A percentile compares a stretch with the other conserved stretches of the same genome.
Evolutionary conservation across 2,113 vertebrate genomes (phyloP).

Genomic region (Alexandromys fortis): DNA sequence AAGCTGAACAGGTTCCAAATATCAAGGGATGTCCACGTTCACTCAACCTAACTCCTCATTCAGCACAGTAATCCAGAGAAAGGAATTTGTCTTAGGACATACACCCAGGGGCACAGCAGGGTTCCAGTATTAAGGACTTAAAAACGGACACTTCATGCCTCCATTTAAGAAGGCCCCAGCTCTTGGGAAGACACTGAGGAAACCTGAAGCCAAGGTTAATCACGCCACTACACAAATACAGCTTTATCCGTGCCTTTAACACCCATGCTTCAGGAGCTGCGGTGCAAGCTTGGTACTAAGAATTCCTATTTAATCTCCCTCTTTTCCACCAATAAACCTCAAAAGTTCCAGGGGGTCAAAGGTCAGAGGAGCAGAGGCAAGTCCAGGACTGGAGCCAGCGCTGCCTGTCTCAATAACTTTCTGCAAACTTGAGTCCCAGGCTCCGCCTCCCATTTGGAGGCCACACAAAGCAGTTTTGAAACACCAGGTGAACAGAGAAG

Average conservation of each 20-base stretch:
- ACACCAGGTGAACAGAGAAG: neutral
- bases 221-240: neutral
- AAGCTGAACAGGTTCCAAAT: slow-evolving; percentile 23
- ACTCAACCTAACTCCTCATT: neutral
- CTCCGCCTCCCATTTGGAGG: neutral
- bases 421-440: neutral
- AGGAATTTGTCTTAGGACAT: slow-evolving; percentile 33
- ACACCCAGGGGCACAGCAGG: neutral
- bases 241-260: neutral
- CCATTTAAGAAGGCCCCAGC: neutral
- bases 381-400: neutral
- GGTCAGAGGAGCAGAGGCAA: neutral
- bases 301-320: neutral
- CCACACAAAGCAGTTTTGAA: neutral
- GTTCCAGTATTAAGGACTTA: neutral
- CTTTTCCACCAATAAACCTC: neutral
- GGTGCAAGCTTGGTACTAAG: neutral
- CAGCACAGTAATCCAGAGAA: slow-evolving; percentile 47
- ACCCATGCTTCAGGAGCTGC: neutral
- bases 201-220: neutral
- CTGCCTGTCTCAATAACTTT: neutral
- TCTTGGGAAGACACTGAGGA: neutral
- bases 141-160: neutral
- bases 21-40: neutral
- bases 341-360: neutral